Evolutionary conservation across 2,888 invertebrate genomes (phyloP).

Genomic region (Megastigmus dorsalis): DNA sequence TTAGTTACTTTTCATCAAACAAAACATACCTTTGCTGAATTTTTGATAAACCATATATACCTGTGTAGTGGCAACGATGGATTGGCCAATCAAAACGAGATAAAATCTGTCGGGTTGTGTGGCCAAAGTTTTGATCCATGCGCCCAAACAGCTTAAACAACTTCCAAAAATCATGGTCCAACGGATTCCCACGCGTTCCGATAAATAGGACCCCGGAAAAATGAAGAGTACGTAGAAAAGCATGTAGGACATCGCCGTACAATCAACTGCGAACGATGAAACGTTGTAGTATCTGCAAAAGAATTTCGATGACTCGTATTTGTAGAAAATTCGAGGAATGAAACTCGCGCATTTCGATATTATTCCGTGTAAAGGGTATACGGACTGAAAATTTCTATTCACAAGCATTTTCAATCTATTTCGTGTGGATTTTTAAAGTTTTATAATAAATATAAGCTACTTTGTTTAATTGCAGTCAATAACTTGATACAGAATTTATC

Average conservation of each 20-base stretch:
- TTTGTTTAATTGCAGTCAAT: too few species aligned
- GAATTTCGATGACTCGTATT: too few species aligned
- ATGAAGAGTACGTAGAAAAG: constrained; percentile 80
- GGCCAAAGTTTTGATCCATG: constrained; percentile 80
- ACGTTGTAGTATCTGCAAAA: constrained; percentile 72
- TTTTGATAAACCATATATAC: constrained; percentile 50
- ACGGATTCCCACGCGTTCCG: constrained; percentile 76
- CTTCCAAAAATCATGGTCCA: constrained; percentile 76
- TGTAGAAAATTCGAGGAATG: too few species aligned
- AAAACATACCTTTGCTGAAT: too few species aligned
- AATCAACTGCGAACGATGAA: constrained; percentile 76
- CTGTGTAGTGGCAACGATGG: constrained; percentile 73
- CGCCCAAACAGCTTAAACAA: constrained; percentile 77
- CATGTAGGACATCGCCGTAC: constrained; percentile 83
- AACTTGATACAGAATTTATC: too few species aligned
- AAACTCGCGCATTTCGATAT: too few species aligned
- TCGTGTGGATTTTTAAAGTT: too few species aligned
- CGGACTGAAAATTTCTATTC: too few species aligned
- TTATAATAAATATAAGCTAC: too few species aligned
- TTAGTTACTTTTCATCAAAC: too few species aligned
- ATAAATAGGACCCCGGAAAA: constrained; percentile 77
- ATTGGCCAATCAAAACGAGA: constrained; percentile 79
- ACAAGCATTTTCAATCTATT: too few species aligned
- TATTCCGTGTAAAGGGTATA: too few species aligned
- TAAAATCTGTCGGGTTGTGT: constrained; percentile 78